Conservation (phyloP, 92 coral and sea anemone genomes). For the Ricordea florida region DNA sequence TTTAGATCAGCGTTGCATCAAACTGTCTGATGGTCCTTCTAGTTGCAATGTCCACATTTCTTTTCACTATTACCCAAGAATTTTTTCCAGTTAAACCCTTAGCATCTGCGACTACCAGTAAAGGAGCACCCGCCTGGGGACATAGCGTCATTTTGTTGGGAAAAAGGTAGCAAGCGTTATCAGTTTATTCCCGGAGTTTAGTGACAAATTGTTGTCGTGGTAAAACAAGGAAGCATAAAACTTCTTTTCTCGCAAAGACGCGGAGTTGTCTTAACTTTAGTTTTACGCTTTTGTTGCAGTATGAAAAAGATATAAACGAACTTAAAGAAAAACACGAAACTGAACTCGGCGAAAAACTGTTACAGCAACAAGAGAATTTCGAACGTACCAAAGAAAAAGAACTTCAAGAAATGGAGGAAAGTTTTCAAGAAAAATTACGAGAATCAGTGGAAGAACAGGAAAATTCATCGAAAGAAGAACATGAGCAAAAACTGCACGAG, state of each 20-base stretch:
- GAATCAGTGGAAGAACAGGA: slow-evolving; percentile 51
- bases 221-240: too few species aligned
- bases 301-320: slow-evolving; percentile 45
- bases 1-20: too few species aligned
- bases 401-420: slow-evolving; percentile 36
- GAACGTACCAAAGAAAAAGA: slow-evolving; percentile 38
- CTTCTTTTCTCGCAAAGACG: background rate
- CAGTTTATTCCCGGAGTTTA: too few species aligned
- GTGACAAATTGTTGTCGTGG: too few species aligned
- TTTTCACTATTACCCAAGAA: too few species aligned
- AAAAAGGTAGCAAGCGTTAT: too few species aligned
- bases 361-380: slow-evolving; percentile 38
- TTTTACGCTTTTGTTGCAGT: slow-evolving; percentile 14
- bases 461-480: slow-evolving; percentile 45
- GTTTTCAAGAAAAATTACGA: slow-evolving; percentile 25
- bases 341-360: slow-evolving; percentile 73
- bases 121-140: too few species aligned
- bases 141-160: too few species aligned
- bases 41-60: too few species aligned
- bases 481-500: slow-evolving; percentile 44
- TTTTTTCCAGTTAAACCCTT: too few species aligned
- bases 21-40: too few species aligned
- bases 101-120: too few species aligned
- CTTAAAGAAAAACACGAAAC: slow-evolving; percentile 70
- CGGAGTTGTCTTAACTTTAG: background rate